A percentile compares a stretch with the other conserved stretches of the same genome.
Evolutionary conservation across 1,140 invertebrate species (phyloP).

Genomic region (Drosophila parvula): DNA sequence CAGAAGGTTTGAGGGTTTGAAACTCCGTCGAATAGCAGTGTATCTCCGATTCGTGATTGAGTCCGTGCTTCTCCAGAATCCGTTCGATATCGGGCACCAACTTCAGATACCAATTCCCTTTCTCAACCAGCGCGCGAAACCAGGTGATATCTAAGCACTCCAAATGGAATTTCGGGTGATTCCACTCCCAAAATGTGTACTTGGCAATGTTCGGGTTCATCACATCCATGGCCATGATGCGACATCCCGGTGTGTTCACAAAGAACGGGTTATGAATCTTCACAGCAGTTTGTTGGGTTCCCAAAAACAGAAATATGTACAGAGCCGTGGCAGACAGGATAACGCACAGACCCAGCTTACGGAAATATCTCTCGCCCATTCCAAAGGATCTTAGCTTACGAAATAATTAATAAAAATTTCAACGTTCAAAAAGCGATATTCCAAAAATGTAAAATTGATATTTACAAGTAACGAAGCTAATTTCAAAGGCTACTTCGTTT

Average conservation of each 20-base stretch:
- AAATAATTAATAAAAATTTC: neutral
- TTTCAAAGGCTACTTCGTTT: neutral
- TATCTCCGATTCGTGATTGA: constrained; percentile 6
- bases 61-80: neutral
- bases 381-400: neutral
- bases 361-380: constrained; percentile 24
- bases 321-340: constrained; percentile 16
- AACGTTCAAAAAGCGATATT: neutral
- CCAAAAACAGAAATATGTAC: constrained; percentile 12
- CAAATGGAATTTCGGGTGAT: neutral
- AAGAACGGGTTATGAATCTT: constrained; percentile 35
- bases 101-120: constrained; percentile 15
- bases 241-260: constrained; percentile 37
- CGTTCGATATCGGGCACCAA: constrained; percentile 7
- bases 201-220: constrained; percentile 24
- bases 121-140: constrained; percentile 14
- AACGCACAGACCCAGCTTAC: constrained; percentile 7
- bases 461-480: neutral
- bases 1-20: neutral
- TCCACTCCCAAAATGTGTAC: constrained; percentile 3
- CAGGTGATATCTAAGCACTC: constrained; percentile 7
- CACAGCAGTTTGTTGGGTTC: neutral
- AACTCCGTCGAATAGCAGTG: constrained; percentile 9
- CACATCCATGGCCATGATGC: constrained; percentile 36
- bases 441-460: neutral